These are phyloP conservation scores for Andrena bucephala DNA, from an alignment of 2,888 invertebrate species.

Conservation along the genomic window DNA sequence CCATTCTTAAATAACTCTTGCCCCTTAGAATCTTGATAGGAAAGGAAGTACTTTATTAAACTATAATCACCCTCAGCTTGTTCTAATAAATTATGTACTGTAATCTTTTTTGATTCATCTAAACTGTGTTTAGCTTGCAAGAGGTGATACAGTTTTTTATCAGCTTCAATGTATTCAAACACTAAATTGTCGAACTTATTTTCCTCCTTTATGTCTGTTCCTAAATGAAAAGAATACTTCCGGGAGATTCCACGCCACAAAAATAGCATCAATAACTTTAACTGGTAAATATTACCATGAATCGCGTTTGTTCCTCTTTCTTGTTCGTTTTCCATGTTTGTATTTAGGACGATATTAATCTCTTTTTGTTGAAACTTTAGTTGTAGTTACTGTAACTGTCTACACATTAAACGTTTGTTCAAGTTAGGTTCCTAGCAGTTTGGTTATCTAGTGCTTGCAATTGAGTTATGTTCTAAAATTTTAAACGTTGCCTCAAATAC, in stretches of 20 bases:
- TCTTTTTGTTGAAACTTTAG: too few relatives aligned
- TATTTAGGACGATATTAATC: neutral
- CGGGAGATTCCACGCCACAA: neutral
- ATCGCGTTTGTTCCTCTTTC: neutral
- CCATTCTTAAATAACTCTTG: neutral
- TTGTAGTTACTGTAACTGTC: too few relatives aligned
- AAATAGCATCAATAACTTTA: slow-evolving; percentile 10
- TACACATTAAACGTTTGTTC: neutral
- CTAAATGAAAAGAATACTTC: neutral
- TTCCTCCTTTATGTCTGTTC: neutral
- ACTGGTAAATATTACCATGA: slow-evolving; percentile 7
- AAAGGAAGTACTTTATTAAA: slow-evolving; percentile 6
- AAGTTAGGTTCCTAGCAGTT: too few relatives aligned
- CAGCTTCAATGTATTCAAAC: slow-evolving; percentile 10
- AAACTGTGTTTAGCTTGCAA: slow-evolving; percentile 7
- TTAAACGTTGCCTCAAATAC: too few relatives aligned
- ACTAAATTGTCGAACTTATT: slow-evolving; percentile 11
- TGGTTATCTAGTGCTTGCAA: too few relatives aligned
- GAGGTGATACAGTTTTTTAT: neutral
- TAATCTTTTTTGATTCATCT: slow-evolving; percentile 6
- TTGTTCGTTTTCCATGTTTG: neutral
- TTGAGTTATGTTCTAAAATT: too few relatives aligned
- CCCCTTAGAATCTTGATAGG: neutral
- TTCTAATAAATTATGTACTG: neutral
- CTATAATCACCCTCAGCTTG: neutral